phyloP scores from a whole-genome alignment of 2,113 vertebrate species.

The Ailuropoda melanoleuca region DNA sequence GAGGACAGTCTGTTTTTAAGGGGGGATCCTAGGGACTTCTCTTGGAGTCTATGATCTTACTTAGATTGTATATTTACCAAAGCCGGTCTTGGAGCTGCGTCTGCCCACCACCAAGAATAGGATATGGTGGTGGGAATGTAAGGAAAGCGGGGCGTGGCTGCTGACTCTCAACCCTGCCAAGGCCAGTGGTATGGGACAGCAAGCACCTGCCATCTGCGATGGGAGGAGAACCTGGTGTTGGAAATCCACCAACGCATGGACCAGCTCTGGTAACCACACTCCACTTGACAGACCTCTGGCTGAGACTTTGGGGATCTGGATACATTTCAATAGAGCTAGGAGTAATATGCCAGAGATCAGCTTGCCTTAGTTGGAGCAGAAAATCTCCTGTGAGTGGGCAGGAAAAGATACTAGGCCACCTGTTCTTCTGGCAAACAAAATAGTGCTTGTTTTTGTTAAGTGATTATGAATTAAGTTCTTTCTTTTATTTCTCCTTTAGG shows the following conservation, averaged over 20 bases:
- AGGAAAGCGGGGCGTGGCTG: fast-evolving
- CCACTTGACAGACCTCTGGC: not conserved
- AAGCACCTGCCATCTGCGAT: not conserved
- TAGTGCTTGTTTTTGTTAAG: slow-evolving; percentile 48
- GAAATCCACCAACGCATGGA: not conserved
- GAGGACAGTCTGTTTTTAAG: not conserved
- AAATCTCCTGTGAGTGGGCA: not conserved
- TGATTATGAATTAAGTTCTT: slow-evolving; percentile 23
- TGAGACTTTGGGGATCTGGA: not conserved
- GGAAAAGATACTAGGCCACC: slow-evolving; percentile 37
- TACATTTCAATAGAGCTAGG: not conserved
- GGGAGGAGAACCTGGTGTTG: not conserved
- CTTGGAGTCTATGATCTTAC: not conserved
- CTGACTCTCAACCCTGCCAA: not conserved
- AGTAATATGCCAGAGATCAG: not conserved
- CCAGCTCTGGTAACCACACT: not conserved
- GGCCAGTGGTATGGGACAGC: not conserved
- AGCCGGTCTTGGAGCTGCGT: not conserved
- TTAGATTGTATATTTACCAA: not conserved
- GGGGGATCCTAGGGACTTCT: not conserved
- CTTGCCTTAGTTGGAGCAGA: not conserved
- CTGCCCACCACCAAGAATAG: not conserved
- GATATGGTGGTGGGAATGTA: not conserved
- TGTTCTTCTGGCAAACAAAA: slow-evolving; percentile 64
- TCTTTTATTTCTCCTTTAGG: slow-evolving; percentile 37